Percentiles rank a stretch among this genome's conserved stretches.
phyloP scores from a whole-genome alignment of 2,113 vertebrate species.

The Daubentonia madagascariensis region DNA sequence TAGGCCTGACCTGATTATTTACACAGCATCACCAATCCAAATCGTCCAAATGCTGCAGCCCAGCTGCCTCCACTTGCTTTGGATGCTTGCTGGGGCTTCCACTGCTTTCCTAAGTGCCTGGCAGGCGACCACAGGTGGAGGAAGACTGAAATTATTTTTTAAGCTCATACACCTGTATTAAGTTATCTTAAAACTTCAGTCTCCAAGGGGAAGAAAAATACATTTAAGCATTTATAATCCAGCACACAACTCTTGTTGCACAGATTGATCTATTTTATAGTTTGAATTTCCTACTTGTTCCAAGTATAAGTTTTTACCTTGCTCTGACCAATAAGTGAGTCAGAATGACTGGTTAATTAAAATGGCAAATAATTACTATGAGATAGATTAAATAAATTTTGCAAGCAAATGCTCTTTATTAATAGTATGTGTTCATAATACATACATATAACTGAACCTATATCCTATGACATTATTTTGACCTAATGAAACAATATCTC shows the following conservation, averaged over 20 bases:
- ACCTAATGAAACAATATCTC: not conserved
- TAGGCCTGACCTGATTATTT: not conserved
- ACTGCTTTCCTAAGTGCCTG: conserved; percentile 14
- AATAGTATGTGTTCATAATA: not conserved
- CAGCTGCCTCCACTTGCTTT: conserved; percentile 43
- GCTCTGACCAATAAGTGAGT: not conserved
- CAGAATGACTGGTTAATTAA: conserved; percentile 27
- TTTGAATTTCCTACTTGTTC: not conserved
- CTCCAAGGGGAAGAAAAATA: not conserved
- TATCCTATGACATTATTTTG: conserved; percentile 21
- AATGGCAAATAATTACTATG: conserved; percentile 23
- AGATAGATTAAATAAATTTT: conserved; percentile 31
- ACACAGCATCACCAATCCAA: not conserved
- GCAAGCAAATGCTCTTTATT: not conserved
- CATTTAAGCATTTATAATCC: not conserved
- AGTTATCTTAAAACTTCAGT: conserved; percentile 13
- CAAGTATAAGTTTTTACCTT: not conserved
- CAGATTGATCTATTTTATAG: not conserved
- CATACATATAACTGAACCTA: not conserved
- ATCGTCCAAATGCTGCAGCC: not conserved
- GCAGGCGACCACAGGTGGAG: conserved; percentile 11
- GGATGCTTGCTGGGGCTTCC: conserved; percentile 2
- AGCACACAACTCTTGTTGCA: not conserved
- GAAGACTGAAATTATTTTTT: conserved; percentile 32
- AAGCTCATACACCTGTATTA: conserved; percentile 39